These are phyloP conservation scores for Microctonus brassicae DNA, from an alignment of 2,888 invertebrate species.

Conservation along the genomic window DNA sequence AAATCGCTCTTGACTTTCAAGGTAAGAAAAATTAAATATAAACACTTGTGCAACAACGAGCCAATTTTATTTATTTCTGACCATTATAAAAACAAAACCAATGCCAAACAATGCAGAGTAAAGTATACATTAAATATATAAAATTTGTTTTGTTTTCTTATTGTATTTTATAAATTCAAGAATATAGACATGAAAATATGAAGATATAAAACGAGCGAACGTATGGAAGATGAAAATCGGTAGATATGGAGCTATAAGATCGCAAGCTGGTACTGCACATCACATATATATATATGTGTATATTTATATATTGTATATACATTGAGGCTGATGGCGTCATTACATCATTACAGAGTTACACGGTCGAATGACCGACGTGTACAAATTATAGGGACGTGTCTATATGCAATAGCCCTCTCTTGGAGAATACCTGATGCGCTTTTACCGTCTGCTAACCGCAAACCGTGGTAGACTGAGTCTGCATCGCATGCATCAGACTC, in stretches of 20 bases:
- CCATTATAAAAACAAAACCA: background rate
- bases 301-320: slow-evolving; percentile 20
- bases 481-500: slow-evolving; percentile 34
- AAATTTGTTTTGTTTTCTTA: background rate
- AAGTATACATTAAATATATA: background rate
- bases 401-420: slow-evolving; percentile 48
- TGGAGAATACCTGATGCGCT: no score
- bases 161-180: no score
- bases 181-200: background rate
- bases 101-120: background rate
- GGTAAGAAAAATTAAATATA: background rate
- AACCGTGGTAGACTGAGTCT: slow-evolving; percentile 38
- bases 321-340: slow-evolving; percentile 59
- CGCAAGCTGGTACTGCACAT: slow-evolving; percentile 32
- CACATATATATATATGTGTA: slow-evolving; percentile 23
- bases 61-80: background rate
- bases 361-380: slow-evolving; percentile 62
- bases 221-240: slow-evolving; percentile 33
- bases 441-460: slow-evolving; percentile 47
- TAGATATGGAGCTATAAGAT: slow-evolving; percentile 19
- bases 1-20: background rate
- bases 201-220: background rate
- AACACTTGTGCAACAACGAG: background rate
- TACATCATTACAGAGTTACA: slow-evolving; percentile 67
- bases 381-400: slow-evolving; percentile 64